A percentile compares a stretch with the other conserved stretches of the same genome.
Evolutionary conservation across 2,113 vertebrate genomes (phyloP).

Genomic region (Peromyscus leucopus): DNA sequence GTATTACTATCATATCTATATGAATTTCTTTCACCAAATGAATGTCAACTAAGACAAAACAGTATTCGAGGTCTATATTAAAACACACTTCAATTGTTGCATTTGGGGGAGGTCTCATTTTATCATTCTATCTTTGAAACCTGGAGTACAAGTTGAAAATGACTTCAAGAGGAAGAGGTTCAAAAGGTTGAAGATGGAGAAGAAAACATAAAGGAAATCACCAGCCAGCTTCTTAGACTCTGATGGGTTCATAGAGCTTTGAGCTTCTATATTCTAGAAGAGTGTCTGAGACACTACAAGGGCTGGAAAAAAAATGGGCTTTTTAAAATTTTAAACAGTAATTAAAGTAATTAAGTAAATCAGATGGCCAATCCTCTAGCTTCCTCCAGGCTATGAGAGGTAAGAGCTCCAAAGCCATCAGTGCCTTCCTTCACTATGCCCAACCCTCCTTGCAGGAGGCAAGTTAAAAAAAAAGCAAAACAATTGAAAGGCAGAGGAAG

Average conservation of each 20-base stretch:
- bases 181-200: not conserved
- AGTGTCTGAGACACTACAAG: not conserved
- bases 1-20: constrained; percentile 5
- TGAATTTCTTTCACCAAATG: constrained; percentile 50
- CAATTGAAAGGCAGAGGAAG: not conserved
- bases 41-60: constrained; percentile 28
- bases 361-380: not conserved
- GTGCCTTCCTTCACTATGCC: not conserved
- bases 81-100: not conserved
- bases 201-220: constrained; percentile 18
- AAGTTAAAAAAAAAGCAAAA: not conserved
- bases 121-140: constrained; percentile 26
- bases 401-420: not conserved
- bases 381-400: not conserved
- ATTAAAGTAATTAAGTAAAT: constrained; percentile 47
- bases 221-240: not conserved
- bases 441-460: not conserved
- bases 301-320: not conserved
- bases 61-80: constrained; percentile 42
- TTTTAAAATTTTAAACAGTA: constrained; percentile 5
- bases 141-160: not conserved
- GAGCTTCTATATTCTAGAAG: not conserved
- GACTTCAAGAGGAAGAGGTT: constrained; percentile 17
- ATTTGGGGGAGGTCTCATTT: constrained; percentile 34
- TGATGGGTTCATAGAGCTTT: not conserved